Evolutionary conservation across 2,888 invertebrate genomes (phyloP), one percentile per base, ranked within the genome.

Genomic region (Gasteruption jaculator): DNA sequence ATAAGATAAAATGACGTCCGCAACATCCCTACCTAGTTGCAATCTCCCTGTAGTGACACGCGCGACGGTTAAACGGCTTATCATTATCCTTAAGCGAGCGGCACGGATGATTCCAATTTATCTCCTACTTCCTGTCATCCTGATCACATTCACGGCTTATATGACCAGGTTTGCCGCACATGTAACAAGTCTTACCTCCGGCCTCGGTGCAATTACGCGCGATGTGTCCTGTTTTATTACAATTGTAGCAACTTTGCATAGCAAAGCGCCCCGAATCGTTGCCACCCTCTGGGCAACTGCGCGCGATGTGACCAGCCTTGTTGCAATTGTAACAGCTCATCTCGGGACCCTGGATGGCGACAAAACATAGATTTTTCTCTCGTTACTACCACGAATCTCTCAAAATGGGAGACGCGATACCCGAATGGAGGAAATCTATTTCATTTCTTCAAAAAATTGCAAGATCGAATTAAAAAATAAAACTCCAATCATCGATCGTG

Each of bases 251-350:
- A 48, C 61, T 68, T 38, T 68, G 67, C 65, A 71, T 73, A 41
- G 72, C 62, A 41, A 62, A 71, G 46, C 70, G 71, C 32, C 74
- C 73, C 26, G 77, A 78, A 46, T 72, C 70, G 43, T 71, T 73
- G 53, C 77, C 80, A 59, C 80, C 80, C 72, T 87, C 87, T 42
- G 87, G 87, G 75, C 87, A 88, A 74, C 83, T 85, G 66, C 87
- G 83, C 47, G 87, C 91, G 71, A 93, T 87, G 77, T 93, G 93
- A 58, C 92, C 93, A 54, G 87, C 84, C 79, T 91, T 90, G 76
- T 88, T 89, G 80, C 93, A 94, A 75, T 89, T 93, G 81, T 93
- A 94, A 79, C 93, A 94, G 63, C 89, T 88, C 73, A 63, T 54
- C 43, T 70, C 69, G 15, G 68, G 62, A 20, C 65, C 66, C 68